Base-by-base conservation (phyloP, 2,113 vertebrate genomes). In the Pelecanus crispus region DNA sequence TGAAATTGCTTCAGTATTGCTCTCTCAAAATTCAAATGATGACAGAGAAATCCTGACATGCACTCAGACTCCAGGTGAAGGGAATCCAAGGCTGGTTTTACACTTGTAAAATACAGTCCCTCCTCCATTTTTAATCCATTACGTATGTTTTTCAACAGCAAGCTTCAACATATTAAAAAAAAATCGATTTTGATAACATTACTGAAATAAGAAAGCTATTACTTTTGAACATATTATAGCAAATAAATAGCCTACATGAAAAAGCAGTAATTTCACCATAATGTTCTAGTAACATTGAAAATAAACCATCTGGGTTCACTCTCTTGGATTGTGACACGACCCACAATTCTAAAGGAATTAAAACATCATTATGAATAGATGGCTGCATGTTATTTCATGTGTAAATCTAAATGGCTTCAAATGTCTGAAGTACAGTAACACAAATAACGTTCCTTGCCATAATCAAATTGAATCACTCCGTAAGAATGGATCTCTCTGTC, bases 401-500 rank as follows among this genome's bases (percentile, higher is more conserved):
- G 31, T 18, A 40, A 58, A 17, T 49, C 52, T 29, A 10, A 88
- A 44, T 6, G 6, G 19, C 38, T 77, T 49, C 81, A 47, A 59
- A 18, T 19, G 50, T 4, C 44, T 59, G 63, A 66, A 67, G 36
- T 9, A 63, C 58, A 21, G 38, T 3, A n/a, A 44, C 25, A 22
- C 28, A 45, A 38, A 11, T 28, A n/a, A 36, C 0, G 0, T 3
- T 34, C 68, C n/a, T 65, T 49, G 17, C n/a, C 19, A 5, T 8
- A 53, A 18, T 11, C 36, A 24, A 45, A 29, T 0, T 1, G 11
- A 47, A 32, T 6, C 2, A 0, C 53, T 72, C n/a, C 1, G 0
- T 16, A 49, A 8, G 32, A 44, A 11, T 1, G 1, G 44, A 21
- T 4, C 24, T 17, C 65, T 65, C n/a, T 1, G 1, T 9, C 0